These are phyloP conservation scores for Dunckerocampus dactyliophorus DNA, from an alignment of 2,113 vertebrate genomes.

Conservation along the genomic window DNA sequence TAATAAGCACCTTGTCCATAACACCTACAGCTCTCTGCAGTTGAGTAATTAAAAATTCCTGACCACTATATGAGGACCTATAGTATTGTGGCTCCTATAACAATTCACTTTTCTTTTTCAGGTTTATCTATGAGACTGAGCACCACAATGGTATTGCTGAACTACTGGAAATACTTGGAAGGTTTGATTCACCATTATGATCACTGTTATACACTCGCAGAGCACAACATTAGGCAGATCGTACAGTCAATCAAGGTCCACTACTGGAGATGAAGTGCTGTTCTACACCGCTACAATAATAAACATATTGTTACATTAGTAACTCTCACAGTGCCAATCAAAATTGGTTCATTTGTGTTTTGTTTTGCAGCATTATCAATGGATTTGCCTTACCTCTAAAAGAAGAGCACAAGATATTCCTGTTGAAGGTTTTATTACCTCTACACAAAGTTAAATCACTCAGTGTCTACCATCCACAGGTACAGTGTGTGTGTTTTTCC, in stretches of 20 bases:
- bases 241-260: no score
- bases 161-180: slow-evolving; percentile 96
- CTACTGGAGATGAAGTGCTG: background rate
- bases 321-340: background rate
- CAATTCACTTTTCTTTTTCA: slow-evolving; percentile 40
- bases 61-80: background rate
- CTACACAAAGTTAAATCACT: slow-evolving; percentile 99
- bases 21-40: background rate
- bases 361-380: slow-evolving; percentile 88
- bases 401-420: slow-evolving; percentile 99
- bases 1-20: background rate
- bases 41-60: background rate
- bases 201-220: background rate
- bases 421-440: slow-evolving; percentile 94
- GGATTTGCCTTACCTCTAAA: slow-evolving; percentile 98
- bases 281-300: no score
- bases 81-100: background rate
- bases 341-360: background rate
- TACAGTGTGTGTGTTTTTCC: slow-evolving; percentile 40
- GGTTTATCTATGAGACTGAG: slow-evolving; percentile 99
- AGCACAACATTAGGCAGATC: background rate
- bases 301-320: no score
- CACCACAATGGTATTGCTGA: slow-evolving; percentile 99
- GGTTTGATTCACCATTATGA: slow-evolving; percentile 63
- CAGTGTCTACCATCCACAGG: slow-evolving; percentile 98